Percentiles rank a stretch among this genome's conserved stretches.
Evolutionary conservation across 2,797 vertebrate species (phyloP).

Genomic region (Ctenochaetus hawaiiensis): DNA sequence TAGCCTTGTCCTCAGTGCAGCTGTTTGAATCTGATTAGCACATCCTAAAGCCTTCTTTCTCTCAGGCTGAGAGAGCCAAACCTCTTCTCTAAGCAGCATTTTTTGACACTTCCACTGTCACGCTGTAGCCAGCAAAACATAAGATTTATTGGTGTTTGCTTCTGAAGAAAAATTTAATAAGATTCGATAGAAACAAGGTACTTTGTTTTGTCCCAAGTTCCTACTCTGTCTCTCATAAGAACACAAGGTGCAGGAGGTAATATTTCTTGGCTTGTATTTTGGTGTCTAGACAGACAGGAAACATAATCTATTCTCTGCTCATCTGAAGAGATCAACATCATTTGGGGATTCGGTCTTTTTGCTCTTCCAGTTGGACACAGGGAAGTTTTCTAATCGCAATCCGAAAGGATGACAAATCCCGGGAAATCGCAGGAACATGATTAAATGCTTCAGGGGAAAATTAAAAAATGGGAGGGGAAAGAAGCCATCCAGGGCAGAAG

Average conservation of each 20-base stretch:
- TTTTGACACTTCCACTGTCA: conserved; percentile 50
- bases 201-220: conserved; percentile 51
- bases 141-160: conserved; percentile 64
- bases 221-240: conserved; percentile 29
- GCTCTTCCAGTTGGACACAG: conserved; percentile 47
- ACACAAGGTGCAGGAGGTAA: conserved; percentile 34
- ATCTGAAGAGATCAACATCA: conserved; percentile 42
- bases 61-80: conserved; percentile 30
- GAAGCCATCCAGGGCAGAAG: conserved; percentile 11
- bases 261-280: conserved; percentile 47
- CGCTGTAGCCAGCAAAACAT: conserved; percentile 39
- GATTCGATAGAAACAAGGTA: conserved; percentile 44
- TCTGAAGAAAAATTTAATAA: conserved; percentile 48
- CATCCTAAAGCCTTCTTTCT: conserved; percentile 43
- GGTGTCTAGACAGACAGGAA: conserved; percentile 61
- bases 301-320: conserved; percentile 52
- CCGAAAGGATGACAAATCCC: conserved; percentile 32
- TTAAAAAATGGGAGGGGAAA: conserved; percentile 4
- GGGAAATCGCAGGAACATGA: conserved; percentile 33
- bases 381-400: conserved; percentile 50
- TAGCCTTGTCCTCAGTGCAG: conserved; percentile 42
- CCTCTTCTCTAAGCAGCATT: conserved; percentile 24
- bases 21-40: conserved; percentile 55
- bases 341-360: conserved; percentile 32
- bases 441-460: conserved; percentile 49